A percentile compares a stretch with the other conserved stretches of the same genome.
phyloP scores from a whole-genome alignment of 1,140 invertebrate species.

The Drosophila tristis region DNA sequence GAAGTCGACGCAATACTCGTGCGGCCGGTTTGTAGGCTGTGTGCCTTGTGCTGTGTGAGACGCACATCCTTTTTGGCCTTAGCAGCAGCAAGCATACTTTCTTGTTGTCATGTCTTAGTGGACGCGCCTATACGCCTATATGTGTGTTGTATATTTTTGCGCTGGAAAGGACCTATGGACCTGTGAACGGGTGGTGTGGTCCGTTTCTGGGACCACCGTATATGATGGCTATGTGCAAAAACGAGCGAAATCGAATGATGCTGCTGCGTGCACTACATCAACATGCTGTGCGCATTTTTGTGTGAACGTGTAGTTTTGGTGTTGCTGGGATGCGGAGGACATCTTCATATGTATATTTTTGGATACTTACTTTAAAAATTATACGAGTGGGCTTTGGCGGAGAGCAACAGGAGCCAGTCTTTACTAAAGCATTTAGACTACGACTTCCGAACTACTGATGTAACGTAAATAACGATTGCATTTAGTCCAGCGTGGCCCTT shows the following conservation, averaged over 20 bases:
- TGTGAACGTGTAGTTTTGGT: neutral
- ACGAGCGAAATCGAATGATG: slow-evolving; percentile 52
- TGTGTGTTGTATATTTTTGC: slow-evolving; percentile 45
- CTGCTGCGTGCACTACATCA: slow-evolving; percentile 37
- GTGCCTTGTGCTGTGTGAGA: slow-evolving; percentile 49
- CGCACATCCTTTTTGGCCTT: slow-evolving; percentile 72
- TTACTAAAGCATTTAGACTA: no score
- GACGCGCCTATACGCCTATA: slow-evolving; percentile 25
- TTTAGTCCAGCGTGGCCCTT: slow-evolving; percentile 5
- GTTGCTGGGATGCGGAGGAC: no score
- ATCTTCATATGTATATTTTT: no score
- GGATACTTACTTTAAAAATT: no score
- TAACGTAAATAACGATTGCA: slow-evolving; percentile 13
- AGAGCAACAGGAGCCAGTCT: no score
- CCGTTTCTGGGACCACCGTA: slow-evolving; percentile 18
- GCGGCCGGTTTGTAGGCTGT: slow-evolving; percentile 55
- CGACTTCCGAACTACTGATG: no score
- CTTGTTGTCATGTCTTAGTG: slow-evolving; percentile 67
- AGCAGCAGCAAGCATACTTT: slow-evolving; percentile 65
- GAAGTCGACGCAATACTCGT: slow-evolving; percentile 70
- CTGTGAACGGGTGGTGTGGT: slow-evolving; percentile 25
- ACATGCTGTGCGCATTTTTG: slow-evolving; percentile 21
- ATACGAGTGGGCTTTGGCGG: no score
- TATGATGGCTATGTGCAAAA: slow-evolving; percentile 41
- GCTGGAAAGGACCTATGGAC: slow-evolving; percentile 28